Percentiles rank a stretch among this genome's conserved stretches.
These are phyloP conservation scores for Cydia pomonella DNA, from an alignment of 1,140 invertebrate species.

Conservation along the genomic window DNA sequence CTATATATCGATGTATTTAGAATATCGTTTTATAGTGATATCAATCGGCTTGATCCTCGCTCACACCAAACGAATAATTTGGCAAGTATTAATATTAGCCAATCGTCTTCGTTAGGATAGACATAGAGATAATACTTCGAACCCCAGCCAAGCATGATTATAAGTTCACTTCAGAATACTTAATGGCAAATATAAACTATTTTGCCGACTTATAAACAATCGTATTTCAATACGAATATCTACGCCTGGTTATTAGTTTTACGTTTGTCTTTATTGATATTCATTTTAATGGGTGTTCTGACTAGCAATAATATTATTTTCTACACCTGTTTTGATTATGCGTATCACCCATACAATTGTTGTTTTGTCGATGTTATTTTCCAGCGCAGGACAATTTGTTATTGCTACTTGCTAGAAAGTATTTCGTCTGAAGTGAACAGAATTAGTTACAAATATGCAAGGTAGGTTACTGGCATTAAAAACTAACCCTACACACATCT, in stretches of 20 bases:
- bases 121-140: constrained; percentile 40
- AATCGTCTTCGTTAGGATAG: constrained; percentile 38
- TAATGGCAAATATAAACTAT: background rate
- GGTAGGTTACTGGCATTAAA: constrained; percentile 48
- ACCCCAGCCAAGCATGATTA: constrained; percentile 62
- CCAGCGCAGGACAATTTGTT: background rate
- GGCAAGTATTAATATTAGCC: constrained; percentile 59
- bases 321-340: background rate
- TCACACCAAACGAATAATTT: constrained; percentile 62
- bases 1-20: background rate
- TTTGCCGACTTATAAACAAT: background rate
- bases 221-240: background rate
- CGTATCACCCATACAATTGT: background rate
- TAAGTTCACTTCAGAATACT: constrained; percentile 31
- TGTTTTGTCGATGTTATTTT: background rate
- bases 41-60: constrained; percentile 41
- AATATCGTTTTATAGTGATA: background rate
- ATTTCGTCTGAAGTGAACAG: background rate
- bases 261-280: background rate
- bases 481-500: constrained; percentile 61
- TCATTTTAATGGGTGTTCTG: background rate
- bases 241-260: background rate
- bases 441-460: constrained; percentile 47
- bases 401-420: background rate
- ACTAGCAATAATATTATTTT: background rate